Conservation (phyloP, 1,140 invertebrate species). For the Paraescarpia echinospica region DNA sequence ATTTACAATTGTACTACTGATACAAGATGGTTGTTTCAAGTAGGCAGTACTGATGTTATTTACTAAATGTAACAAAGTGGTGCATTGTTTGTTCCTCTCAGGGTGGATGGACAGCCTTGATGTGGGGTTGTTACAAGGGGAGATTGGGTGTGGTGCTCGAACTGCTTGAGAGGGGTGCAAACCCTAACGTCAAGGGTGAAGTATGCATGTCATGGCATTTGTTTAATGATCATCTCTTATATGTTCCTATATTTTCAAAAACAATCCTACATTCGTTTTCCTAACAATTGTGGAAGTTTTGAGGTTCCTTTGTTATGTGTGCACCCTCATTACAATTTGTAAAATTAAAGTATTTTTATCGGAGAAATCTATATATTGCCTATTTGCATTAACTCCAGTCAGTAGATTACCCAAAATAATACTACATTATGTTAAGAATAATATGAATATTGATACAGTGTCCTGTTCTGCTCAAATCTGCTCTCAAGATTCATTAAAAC, state of each 20-base stretch:
- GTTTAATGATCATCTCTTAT: not conserved
- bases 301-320: no score
- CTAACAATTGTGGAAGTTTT: no score
- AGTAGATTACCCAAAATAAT: no score
- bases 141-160: conserved; percentile 75
- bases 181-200: conserved; percentile 93
- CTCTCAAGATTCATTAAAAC: no score
- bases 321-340: no score
- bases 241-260: not conserved
- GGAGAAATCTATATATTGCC: no score
- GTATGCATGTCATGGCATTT: conserved; percentile 38
- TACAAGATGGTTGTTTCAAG: not conserved
- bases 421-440: no score
- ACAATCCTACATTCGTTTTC: no score
- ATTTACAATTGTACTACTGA: not conserved
- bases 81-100: conserved; percentile 48
- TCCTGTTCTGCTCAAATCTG: no score
- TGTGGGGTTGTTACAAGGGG: conserved; percentile 97
- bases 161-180: conserved; percentile 84
- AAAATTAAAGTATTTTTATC: no score
- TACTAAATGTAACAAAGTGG: not conserved
- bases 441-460: no score
- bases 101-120: conserved; percentile 94
- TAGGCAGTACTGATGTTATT: not conserved
- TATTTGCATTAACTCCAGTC: no score